Conservation (phyloP, 2,888 invertebrate species). For the Leptinotarsa haldemani region DNA sequence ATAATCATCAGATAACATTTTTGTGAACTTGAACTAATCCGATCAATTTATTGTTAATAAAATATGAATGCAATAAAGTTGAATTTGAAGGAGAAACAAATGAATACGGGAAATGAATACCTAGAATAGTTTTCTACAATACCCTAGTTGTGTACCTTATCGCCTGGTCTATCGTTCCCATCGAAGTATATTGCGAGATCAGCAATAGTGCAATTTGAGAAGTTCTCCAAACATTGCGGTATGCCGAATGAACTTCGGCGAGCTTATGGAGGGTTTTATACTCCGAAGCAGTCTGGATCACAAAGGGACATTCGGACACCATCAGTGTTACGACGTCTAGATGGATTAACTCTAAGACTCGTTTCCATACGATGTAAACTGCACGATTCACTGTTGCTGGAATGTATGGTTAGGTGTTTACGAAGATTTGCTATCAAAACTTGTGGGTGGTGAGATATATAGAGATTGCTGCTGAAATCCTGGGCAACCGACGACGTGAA, state of each 20-base stretch:
- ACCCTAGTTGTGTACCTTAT: background rate
- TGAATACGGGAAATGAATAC: no score
- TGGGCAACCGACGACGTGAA: background rate
- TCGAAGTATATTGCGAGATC: conserved; percentile 12
- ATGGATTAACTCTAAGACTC: conserved; percentile 24
- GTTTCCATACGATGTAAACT: conserved; percentile 10
- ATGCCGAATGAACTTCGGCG: conserved; percentile 35
- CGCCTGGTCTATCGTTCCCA: conserved; percentile 1
- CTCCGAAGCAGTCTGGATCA: conserved; percentile 32
- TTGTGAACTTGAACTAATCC: no score
- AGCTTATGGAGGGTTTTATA: conserved; percentile 31
- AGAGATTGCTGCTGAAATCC: background rate
- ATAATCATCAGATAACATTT: no score
- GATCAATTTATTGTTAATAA: no score
- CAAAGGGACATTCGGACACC: conserved; percentile 40
- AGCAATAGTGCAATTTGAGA: conserved; percentile 18
- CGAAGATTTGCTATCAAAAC: background rate
- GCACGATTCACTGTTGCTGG: background rate
- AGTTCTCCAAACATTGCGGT: conserved; percentile 41
- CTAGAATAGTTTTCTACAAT: no score
- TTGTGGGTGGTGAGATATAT: background rate
- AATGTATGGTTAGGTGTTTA: background rate
- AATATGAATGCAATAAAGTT: no score
- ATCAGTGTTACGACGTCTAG: conserved; percentile 28
- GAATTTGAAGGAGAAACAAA: no score